Base-by-base conservation (phyloP, 2,797 vertebrate species). In the Macrochelys suwanniensis region DNA sequence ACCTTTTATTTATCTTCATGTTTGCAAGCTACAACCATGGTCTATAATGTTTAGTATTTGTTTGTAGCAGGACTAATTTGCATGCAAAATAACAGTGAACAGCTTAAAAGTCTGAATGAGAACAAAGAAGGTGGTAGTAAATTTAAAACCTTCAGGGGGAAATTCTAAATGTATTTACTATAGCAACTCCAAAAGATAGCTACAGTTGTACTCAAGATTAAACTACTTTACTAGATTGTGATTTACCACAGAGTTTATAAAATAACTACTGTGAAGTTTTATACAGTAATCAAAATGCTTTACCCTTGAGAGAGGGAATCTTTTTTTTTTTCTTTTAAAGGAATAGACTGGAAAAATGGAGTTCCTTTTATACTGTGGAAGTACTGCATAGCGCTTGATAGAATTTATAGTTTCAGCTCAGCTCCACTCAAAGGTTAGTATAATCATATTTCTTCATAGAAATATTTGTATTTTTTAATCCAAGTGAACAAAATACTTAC, bases 261-360 rank as follows among this genome's bases (percentile, higher is more conserved):
- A 89, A 68, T 13, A 92, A 96, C 45, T 5, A 71, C n/a, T 59
- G 6, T 54, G 16, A 68, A 65, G 87, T 95, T 91, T 95, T 90
- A 88, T 91, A 54, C 25, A 95, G 25, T 33, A 89, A 92, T 83
- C 56, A 85, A 94, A 96, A 94, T 93, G 87, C 57, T 96, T 79
- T 96, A 77, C 50, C 45, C 53, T 90, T 89, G 49, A 96, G 80
- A 91, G 6, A 54, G 5, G 87, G 5, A 68, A 68, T 37, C 11
- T 82, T 1, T 42, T 42, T 84, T 90, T 92, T 87, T 88, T 84
- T 90, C 91, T 87, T 88, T 31, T 85, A 80, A 92, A 82, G 59
- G 47, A 94, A 74, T 51, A 5, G 13, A 65, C 28, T 80, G 68
- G 42, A 82, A 94, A 84, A 49, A 85, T 85, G 23, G 0, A 15